Evolutionary conservation across 1,140 invertebrate species (phyloP), one percentile per base, ranked within the genome.

Genomic region (Aphidius ervi): DNA sequence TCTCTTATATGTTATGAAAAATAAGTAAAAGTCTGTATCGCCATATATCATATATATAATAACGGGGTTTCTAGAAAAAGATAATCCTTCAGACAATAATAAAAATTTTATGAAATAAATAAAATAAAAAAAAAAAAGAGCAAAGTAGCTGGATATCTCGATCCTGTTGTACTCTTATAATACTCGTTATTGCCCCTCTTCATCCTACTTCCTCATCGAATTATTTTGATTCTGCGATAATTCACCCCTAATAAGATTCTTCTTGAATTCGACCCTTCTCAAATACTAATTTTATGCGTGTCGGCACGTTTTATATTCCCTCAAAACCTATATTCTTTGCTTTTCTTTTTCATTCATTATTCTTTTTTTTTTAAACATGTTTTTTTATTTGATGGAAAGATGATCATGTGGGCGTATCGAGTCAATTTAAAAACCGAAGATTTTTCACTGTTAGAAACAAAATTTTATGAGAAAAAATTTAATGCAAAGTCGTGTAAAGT

Each of bases 211-310:
- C 55, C 31, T 58, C 56, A 72, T 77, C 74, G 77, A 79, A 76
- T 78, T 77, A 78, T 78, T 78, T 75, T 77, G 74, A 77, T 78
- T 79, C 74, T 70, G 62, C 67, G 77, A 77, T 77, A 78, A 78
- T 77, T 79, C 75, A 71, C 66, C 74, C 71, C 69, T 76, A 74
- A 77, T 74, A 71, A 68, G 66, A 43, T 64, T 64, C 68, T 67
- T 63, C 16, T 47, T 56, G 45, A 61, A 55, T 58, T 58, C 47
- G 8, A 45, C 46, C 23, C 45, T 58, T 31, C 54, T 20, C 39
- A 41, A 41, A 47, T 58, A 54, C 10, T 16, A 54, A n/a, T 16
- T 42, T 10, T 37, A 40, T 52, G 31, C 6, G 23, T 46, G 5
- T 57, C 56, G 23, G 45, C 56, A 46, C 56, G 43, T 46, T 46